These are phyloP conservation scores for Adelges cooleyi DNA, from an alignment of 1,140 invertebrate species.

Conservation along the genomic window DNA sequence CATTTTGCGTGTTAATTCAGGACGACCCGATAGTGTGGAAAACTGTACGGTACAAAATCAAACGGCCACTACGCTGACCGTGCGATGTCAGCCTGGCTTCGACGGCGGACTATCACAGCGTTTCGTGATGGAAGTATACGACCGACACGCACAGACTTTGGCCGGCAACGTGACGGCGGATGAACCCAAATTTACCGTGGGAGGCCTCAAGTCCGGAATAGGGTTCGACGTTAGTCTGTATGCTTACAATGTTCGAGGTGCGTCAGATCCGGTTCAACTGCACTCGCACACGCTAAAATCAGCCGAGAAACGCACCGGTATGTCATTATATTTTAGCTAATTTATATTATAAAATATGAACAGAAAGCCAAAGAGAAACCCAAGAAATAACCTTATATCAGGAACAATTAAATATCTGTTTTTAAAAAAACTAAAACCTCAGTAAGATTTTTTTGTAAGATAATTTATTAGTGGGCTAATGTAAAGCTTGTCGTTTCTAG, in stretches of 20 bases:
- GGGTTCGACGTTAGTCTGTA: slow-evolving; percentile 58
- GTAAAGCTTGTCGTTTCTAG: too few relatives aligned
- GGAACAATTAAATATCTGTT: too few relatives aligned
- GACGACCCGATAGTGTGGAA: slow-evolving; percentile 44
- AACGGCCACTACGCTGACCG: slow-evolving; percentile 58
- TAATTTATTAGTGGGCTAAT: too few relatives aligned
- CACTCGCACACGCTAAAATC: slow-evolving; percentile 61
- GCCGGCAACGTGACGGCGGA: slow-evolving; percentile 45
- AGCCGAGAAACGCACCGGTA: slow-evolving; percentile 64
- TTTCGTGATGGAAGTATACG: slow-evolving; percentile 60
- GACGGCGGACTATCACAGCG: slow-evolving; percentile 60
- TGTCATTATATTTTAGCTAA: background rate
- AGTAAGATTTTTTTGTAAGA: too few relatives aligned
- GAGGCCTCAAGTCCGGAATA: slow-evolving; percentile 50
- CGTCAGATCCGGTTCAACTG: slow-evolving; percentile 38
- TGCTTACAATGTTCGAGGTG: slow-evolving; percentile 57
- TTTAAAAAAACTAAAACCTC: too few relatives aligned
- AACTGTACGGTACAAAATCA: slow-evolving; percentile 66
- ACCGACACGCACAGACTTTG: slow-evolving; percentile 34
- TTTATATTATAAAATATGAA: background rate
- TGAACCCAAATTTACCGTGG: slow-evolving; percentile 51
- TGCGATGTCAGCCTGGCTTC: slow-evolving; percentile 50
- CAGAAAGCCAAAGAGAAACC: too few relatives aligned
- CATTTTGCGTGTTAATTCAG: too few relatives aligned
- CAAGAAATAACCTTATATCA: too few relatives aligned